Evolutionary conservation across 2,888 invertebrate genomes (phyloP).

Genomic region (Hyposoter didymator): DNA sequence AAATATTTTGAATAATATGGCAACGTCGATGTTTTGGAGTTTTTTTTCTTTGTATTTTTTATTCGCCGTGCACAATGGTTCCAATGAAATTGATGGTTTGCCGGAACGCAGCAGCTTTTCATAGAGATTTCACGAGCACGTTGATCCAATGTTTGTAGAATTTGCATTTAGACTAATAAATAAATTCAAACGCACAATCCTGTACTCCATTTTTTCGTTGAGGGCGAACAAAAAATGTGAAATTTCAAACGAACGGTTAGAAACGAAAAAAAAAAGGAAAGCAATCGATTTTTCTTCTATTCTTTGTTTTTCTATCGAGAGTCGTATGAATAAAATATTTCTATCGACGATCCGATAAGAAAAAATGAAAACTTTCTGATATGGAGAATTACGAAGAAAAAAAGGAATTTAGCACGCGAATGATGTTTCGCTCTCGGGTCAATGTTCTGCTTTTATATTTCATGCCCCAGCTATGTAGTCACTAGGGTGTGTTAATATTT

Average conservation of each 20-base stretch:
- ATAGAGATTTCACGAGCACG: not conserved
- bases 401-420: not conserved
- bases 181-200: not conserved
- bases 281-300: not conserved
- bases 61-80: not conserved
- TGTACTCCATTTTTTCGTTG: not conserved
- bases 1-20: not conserved
- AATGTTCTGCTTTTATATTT: not conserved
- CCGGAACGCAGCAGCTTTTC: not conserved
- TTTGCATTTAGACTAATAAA: not conserved
- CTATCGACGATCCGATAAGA: constrained; percentile 1
- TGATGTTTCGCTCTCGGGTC: not conserved
- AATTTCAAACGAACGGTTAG: not conserved
- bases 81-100: not conserved
- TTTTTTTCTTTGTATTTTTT: not conserved
- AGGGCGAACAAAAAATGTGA: not conserved
- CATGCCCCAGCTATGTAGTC: not conserved
- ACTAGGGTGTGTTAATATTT: not conserved
- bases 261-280: not conserved
- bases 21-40: not conserved
- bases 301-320: not conserved
- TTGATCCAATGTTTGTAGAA: not conserved
- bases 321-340: constrained; percentile 28
- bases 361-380: not conserved
- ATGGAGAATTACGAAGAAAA: constrained; percentile 1